Base-by-base conservation (phyloP, 2,113 vertebrate species). In the Callochromis pleurospilus region DNA sequence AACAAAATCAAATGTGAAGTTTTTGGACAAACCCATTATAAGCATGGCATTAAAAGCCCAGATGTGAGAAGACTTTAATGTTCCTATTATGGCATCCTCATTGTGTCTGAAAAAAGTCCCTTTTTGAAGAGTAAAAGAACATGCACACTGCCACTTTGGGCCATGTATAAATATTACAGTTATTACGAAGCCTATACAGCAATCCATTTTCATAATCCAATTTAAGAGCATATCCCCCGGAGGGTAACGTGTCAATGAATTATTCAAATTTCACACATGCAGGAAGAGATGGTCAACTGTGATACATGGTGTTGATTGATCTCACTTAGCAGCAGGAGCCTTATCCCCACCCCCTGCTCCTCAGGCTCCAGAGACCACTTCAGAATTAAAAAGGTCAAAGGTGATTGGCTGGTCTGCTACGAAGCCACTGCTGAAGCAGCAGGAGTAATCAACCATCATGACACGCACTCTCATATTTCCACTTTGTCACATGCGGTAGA, bases 321-420 rank as follows among this genome's bases (percentile, higher is more conserved):
- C 88, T 92, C 85, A 92, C 87, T 88, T 79, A 83, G 70, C 88
- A 79, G 81, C 36, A n/a, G 79, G 80, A 82, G 86, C 68, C 45
- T 53, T 51, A 31, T 40, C 40, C 45, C 83, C 13, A 24, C 54
- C 56, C 68, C 29, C 62, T 24, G 4, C 2, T 54, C 11, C 17
- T 33, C 11, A 2, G 33, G 58, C 92, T 83, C 87, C 4, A 6
- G 85, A 91, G 89, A 91, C 82, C 79, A 90, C 87, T 87, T 26
- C 79, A 80, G 90, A 90, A 94, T 93, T 80, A 90, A 88, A 88
- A 90, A 90, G 89, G 94, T 93, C 86, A 94, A 68, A 93, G 91
- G 93, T 92, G 85, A 90, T 29, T 85, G 62, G 58, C 86, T 81
- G 70, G 36, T 83, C 68, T 53, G 84, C 86, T 85, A 68, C 81